A percentile compares a stretch with the other conserved stretches of the same genome.
Evolutionary conservation across 2,888 invertebrate species (phyloP).

Genomic region (Crepidodera aurea): DNA sequence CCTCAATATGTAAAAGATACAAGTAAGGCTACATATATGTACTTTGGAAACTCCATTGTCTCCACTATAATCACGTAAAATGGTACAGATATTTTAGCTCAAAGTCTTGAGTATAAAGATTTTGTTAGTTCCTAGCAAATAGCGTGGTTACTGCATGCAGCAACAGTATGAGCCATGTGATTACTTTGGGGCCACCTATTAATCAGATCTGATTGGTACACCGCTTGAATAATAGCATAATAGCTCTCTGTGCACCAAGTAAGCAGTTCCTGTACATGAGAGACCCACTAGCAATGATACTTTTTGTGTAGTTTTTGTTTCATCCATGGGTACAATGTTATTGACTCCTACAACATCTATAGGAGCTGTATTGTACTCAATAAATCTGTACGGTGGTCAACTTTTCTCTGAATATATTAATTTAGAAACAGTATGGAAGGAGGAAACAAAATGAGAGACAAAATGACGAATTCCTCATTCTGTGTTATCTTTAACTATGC

Average conservation of each 20-base stretch:
- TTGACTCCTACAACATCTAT: conserved; percentile 89
- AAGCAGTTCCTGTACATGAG: conserved; percentile 97
- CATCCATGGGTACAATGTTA: conserved; percentile 91
- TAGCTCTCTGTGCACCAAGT: conserved; percentile 98
- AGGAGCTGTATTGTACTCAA: conserved; percentile 90
- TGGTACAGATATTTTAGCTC: conserved; percentile 85
- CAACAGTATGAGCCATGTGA: conserved; percentile 90
- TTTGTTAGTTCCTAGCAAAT: conserved; percentile 85
- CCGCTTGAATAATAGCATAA: conserved; percentile 88
- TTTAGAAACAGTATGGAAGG: too few relatives aligned
- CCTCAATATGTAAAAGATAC: conserved; percentile 91
- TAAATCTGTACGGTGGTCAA: conserved; percentile 94
- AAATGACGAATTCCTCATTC: too few relatives aligned
- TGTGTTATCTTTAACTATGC: too few relatives aligned
- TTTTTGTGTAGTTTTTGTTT: conserved; percentile 92
- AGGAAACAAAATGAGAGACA: too few relatives aligned
- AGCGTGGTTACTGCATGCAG: conserved; percentile 86
- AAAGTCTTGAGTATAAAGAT: conserved; percentile 83
- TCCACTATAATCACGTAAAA: conserved; percentile 90
- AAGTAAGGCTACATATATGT: conserved; percentile 87
- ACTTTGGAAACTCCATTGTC: conserved; percentile 88
- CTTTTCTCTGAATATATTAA: too few relatives aligned
- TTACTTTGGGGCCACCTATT: conserved; percentile 91
- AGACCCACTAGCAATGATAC: conserved; percentile 96
- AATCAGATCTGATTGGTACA: conserved; percentile 90